A percentile compares a stretch with the other conserved stretches of the same genome.
phyloP scores from a whole-genome alignment of 2,888 invertebrate species.

The Agrotis puta region DNA sequence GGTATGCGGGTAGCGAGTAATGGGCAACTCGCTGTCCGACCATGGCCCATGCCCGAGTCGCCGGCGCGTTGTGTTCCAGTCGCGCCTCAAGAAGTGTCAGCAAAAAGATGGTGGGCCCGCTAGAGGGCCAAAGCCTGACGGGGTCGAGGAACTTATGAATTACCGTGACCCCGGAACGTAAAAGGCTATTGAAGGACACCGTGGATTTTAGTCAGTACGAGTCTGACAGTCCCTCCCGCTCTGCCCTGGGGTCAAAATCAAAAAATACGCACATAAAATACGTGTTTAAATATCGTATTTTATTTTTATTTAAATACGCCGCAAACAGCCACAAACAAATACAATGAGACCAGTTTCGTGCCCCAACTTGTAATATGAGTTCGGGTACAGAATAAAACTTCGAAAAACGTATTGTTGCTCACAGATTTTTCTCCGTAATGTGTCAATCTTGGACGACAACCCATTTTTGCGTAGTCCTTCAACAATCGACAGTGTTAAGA shows the following conservation, averaged over 20 bases:
- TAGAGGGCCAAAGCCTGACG: too few relatives aligned
- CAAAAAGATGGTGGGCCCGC: too few relatives aligned
- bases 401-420: conserved; percentile 67
- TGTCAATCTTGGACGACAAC: conserved; percentile 63
- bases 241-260: not conserved
- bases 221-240: too few relatives aligned
- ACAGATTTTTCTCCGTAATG: conserved; percentile 65
- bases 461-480: conserved; percentile 48
- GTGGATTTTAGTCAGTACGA: too few relatives aligned
- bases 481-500: conserved; percentile 33
- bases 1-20: too few relatives aligned
- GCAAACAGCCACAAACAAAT: conserved; percentile 65
- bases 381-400: conserved; percentile 70
- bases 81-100: too few relatives aligned
- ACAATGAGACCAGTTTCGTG: conserved; percentile 68
- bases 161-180: too few relatives aligned
- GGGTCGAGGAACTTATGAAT: too few relatives aligned
- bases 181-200: too few relatives aligned
- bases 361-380: conserved; percentile 74
- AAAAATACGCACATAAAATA: not conserved
- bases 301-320: conserved; percentile 44
- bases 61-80: too few relatives aligned
- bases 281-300: conserved; percentile 7
- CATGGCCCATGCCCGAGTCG: too few relatives aligned
- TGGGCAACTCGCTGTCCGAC: too few relatives aligned